phyloP scores from a whole-genome alignment of 1,140 invertebrate species.

The Panagrolaimus sp. region DNA sequence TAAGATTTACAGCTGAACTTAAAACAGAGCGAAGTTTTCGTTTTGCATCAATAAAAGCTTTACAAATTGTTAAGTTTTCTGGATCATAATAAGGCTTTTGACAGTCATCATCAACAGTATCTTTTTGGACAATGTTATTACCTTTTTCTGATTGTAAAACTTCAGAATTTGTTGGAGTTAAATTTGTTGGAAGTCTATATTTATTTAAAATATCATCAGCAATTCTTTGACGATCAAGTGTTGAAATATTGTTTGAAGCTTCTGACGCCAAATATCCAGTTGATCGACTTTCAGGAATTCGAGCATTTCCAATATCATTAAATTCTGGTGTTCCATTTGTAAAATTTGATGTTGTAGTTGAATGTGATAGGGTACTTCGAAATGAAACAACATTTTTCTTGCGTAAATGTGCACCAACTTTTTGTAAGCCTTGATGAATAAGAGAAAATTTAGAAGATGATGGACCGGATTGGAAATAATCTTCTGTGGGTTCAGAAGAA shows the following conservation, averaged over 20 bases:
- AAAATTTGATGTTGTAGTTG: neutral
- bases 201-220: slow-evolving; percentile 90
- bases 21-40: slow-evolving; percentile 83
- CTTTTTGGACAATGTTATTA: slow-evolving; percentile 53
- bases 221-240: slow-evolving; percentile 54
- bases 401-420: slow-evolving; percentile 26
- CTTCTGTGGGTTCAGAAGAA: too few relatives aligned
- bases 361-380: neutral
- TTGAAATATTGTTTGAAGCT: neutral
- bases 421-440: slow-evolving; percentile 23
- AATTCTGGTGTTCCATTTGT: neutral
- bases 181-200: slow-evolving; percentile 67
- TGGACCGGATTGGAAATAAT: neutral
- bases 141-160: slow-evolving; percentile 21
- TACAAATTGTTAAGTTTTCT: slow-evolving; percentile 65
- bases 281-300: neutral
- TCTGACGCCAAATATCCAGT: neutral
- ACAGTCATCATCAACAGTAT: slow-evolving; percentile 54
- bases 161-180: slow-evolving; percentile 5
- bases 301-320: neutral
- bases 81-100: slow-evolving; percentile 66
- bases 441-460: neutral
- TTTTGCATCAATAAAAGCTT: slow-evolving; percentile 77
- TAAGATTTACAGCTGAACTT: slow-evolving; percentile 64
- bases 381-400: slow-evolving; percentile 8